Base-by-base conservation (phyloP, 2,113 vertebrate species). In the Hippoglossus stenolepis region DNA sequence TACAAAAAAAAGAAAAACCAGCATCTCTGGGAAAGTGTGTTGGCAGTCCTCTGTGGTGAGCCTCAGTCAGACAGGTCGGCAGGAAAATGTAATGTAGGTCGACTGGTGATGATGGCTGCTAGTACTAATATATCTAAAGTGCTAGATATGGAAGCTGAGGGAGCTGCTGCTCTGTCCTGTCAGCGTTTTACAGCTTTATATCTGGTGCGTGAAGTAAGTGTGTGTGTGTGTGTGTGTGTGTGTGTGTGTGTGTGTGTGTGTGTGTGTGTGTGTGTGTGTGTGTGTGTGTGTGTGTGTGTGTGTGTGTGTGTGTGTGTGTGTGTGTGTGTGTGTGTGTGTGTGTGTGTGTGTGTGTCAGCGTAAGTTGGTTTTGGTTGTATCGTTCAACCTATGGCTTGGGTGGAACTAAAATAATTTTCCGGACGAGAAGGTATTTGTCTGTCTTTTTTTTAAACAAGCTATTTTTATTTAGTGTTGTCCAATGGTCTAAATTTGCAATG, bases 101-200 rank as follows among this genome's bases (percentile, higher is more conserved):
- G 10, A 18, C 60, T 49, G 65, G 82, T 84, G 77, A 74, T 63
- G 85, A 60, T 20, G 76, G 47, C 80, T 66, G 66, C 12, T 68
- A 0, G 59, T 65, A 17, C 67, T 79, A 82, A 89, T 78, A 85
- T 87, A 82, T 82, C 73, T 73, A 35, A 67, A 67, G 68, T 63
- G 67, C 58, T 28, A 86, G 85, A 87, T 89, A 78, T 60, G 72
- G 77, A 82, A 56, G 76, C 83, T 78, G 49, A 56, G 56, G 78
- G 84, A 65, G 70, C 87, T 75, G 84, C 73, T 69, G 51, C 77
- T 81, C 72, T 76, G 85, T 62, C 80, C 68, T 68, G 84, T 91
- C 89, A 93, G 88, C 92, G 3, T 65, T 91, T 90, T 66, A 77
- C 70, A 82, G 85, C 82, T 69, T 83, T 68, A 78, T 85, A 87